Base-by-base conservation (phyloP, 2,113 vertebrate genomes). In the Ariopsis seemanni region DNA sequence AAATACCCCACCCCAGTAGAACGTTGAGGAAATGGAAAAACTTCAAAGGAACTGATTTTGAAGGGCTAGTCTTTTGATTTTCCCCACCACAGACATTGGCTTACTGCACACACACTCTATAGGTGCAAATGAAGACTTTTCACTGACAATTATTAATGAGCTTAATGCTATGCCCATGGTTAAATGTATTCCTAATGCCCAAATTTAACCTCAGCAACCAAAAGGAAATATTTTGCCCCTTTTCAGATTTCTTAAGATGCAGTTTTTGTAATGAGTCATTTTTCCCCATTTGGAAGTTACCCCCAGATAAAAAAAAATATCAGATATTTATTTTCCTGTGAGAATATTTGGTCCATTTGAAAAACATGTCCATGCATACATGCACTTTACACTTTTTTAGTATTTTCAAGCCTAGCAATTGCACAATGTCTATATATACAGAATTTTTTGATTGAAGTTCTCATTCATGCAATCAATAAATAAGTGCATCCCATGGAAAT, bases 51-150 rank as follows among this genome's bases (percentile, higher is more conserved):
- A 80, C 58, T 4, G 1, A 80, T 80, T 80, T 58, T 11, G 53
- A 87, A 82, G 81, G 57, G 81, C 58, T 48, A 8, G 5, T 6
- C 22, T 79, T 89, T 89, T 87, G 82, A 85, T 87, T 77, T 63
- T 8, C 60, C 42, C 17, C 30, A 20, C 42, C 57, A 85, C 34
- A 77, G 20, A 77, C 34, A 62, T 57, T 79, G 52, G n/a, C 52
- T 79, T 2, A 4, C 52, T 22, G 6, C 22, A 15, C 14, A 30
- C 67, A 34, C 67, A 71, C 67, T 34, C 42, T 62, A 62, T 20
- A 62, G 15, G 17, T 20, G 18, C 34, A 34, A 34, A 34, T 25
- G 18, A 17, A 75, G 2, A 67, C 12, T 63, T 75, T 25, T 0
- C 4, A 75, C 0, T 50, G 42, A 25, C 69, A 50, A 50, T 50